These are phyloP conservation scores for Conops quadrifasciatus DNA, from an alignment of 2,888 invertebrate species.

Conservation along the genomic window DNA sequence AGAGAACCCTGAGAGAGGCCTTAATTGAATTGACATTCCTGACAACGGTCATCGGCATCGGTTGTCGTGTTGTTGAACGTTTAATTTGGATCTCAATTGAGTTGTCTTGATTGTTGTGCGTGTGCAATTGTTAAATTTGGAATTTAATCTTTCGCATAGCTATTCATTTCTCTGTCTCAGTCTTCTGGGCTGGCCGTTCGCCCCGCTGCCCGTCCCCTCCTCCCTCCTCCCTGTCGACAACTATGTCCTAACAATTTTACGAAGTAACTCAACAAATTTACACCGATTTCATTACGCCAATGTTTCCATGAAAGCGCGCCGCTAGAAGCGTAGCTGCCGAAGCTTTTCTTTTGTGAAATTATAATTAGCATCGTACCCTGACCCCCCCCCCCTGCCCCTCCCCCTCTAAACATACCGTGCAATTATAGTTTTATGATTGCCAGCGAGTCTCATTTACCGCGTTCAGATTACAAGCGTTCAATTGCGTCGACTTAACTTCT, in stretches of 20 bases:
- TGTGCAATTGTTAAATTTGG: too few species aligned
- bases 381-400: background rate
- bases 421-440: slow-evolving; percentile 25
- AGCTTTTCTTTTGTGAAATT: slow-evolving; percentile 21
- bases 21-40: too few species aligned
- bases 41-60: too few species aligned
- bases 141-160: too few species aligned
- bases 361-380: slow-evolving; percentile 13
- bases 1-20: too few species aligned
- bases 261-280: slow-evolving; percentile 17
- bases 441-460: slow-evolving; percentile 3
- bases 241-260: background rate
- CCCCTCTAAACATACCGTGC: background rate
- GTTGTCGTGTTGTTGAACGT: too few species aligned
- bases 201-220: background rate
- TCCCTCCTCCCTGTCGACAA: background rate
- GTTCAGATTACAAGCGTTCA: slow-evolving; percentile 21
- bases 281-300: background rate
- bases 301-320: slow-evolving; percentile 2
- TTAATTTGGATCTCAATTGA: too few species aligned
- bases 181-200: too few species aligned
- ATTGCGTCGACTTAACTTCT: slow-evolving; percentile 26
- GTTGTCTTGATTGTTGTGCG: too few species aligned
- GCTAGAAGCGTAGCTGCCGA: background rate
- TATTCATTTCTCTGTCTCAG: too few species aligned